phyloP scores from a whole-genome alignment of 2,797 vertebrate genomes.

The Dromococcyx pavoninus region DNA sequence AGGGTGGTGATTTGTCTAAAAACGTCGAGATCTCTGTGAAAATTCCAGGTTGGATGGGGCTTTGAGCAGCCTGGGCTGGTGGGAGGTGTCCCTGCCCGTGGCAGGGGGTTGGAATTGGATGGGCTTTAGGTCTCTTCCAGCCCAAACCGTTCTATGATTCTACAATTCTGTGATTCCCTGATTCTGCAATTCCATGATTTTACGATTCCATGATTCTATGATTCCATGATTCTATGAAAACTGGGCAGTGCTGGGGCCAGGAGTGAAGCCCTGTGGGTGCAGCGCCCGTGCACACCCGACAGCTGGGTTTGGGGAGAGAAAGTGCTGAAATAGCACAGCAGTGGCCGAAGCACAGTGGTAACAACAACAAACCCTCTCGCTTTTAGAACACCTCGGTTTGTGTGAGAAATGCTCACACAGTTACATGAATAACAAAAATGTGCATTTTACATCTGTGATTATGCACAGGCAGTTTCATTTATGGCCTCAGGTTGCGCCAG shows the following conservation, averaged over 20 bases:
- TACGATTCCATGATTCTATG: too few species aligned
- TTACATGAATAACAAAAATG: neutral
- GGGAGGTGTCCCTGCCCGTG: too few species aligned
- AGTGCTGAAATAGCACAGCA: neutral
- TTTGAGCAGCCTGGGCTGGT: too few species aligned
- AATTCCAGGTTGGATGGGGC: too few species aligned
- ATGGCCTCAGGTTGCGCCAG: too few species aligned
- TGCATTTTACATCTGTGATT: neutral
- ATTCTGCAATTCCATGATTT: too few species aligned
- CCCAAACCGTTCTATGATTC: too few species aligned
- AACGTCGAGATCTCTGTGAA: neutral
- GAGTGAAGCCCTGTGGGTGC: neutral
- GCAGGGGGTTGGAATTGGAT: too few species aligned
- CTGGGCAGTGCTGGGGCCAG: neutral
- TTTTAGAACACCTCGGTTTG: accelerated
- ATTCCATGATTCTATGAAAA: too few species aligned
- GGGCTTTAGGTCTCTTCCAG: too few species aligned
- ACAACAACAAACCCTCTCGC: neutral
- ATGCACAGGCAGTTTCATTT: neutral
- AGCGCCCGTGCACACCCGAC: neutral
- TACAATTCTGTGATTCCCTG: too few species aligned
- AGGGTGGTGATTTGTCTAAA: too few species aligned
- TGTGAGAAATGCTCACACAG: neutral
- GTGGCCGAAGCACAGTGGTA: neutral
- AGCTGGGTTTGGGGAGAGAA: neutral